These are phyloP conservation scores for Dichetophora obliterata DNA, from an alignment of 2,888 invertebrate species.

Conservation along the genomic window DNA sequence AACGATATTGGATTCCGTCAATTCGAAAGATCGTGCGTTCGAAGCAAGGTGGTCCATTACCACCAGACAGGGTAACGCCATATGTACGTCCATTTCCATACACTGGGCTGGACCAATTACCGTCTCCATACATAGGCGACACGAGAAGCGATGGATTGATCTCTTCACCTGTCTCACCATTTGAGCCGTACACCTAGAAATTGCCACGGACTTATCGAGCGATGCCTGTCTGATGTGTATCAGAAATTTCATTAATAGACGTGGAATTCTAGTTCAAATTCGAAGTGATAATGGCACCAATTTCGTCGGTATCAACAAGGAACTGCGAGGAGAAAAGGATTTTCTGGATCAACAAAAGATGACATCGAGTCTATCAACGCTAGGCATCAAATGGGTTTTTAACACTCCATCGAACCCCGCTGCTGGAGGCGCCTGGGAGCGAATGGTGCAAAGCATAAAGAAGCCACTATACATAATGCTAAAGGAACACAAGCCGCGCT, in stretches of 20 bases:
- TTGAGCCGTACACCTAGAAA: constrained; percentile 26
- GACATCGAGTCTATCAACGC: no score
- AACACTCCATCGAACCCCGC: not conserved
- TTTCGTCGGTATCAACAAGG: not conserved
- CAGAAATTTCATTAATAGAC: not conserved
- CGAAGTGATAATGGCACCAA: not conserved
- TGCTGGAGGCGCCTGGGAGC: not conserved
- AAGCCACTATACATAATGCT: not conserved
- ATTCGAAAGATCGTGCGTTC: not conserved
- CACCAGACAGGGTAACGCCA: constrained; percentile 44
- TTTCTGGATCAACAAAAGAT: no score
- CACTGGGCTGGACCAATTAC: constrained; percentile 31
- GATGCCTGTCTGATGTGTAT: not conserved
- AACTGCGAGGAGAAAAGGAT: not conserved
- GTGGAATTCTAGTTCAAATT: not conserved
- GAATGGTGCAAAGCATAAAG: not conserved
- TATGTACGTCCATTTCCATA: constrained; percentile 26
- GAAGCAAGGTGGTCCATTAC: not conserved
- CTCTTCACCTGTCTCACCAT: constrained; percentile 29
- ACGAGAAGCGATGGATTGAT: constrained; percentile 35
- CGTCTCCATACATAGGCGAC: not conserved
- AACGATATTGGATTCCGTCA: not conserved
- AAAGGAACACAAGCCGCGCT: not conserved
- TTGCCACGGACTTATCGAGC: constrained; percentile 5
- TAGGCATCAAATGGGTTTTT: not conserved